phyloP scores from a whole-genome alignment of 2,888 invertebrate species.

The Calliphora vomitoria region DNA sequence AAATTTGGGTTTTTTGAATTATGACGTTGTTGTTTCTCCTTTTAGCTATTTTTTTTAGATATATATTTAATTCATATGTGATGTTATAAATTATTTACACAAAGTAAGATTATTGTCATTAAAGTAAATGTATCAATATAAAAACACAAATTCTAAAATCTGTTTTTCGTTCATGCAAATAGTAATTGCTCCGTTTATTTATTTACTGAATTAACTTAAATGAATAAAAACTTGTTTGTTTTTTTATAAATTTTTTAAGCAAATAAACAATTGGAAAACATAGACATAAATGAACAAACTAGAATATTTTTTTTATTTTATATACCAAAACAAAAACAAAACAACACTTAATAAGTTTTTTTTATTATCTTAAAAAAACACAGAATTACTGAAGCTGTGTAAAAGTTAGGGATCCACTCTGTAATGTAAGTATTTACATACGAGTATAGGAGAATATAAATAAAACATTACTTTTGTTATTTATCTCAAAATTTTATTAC shows the following conservation, averaged over 20 bases:
- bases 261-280: slow-evolving; percentile 9
- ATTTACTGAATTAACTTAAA: slow-evolving; percentile 17
- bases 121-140: not conserved
- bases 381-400: not conserved
- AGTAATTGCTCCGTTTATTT: not conserved
- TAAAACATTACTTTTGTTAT: not conserved
- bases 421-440: too few relatives aligned
- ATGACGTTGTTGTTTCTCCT: too few relatives aligned
- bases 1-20: too few relatives aligned
- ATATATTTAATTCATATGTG: too few relatives aligned
- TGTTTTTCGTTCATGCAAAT: not conserved
- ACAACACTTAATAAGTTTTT: not conserved
- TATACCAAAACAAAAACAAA: not conserved
- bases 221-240: slow-evolving; percentile 2
- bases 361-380: too few relatives aligned
- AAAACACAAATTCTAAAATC: not conserved
- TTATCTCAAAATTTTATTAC: not conserved
- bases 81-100: too few relatives aligned
- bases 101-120: not conserved
- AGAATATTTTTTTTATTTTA: slow-evolving; percentile 8
- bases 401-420: too few relatives aligned
- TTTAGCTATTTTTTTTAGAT: too few relatives aligned
- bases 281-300: not conserved
- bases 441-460: not conserved
- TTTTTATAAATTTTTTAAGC: slow-evolving; percentile 1